Conservation (phyloP, 2,888 invertebrate genomes). For the Seira ritae region DNA sequence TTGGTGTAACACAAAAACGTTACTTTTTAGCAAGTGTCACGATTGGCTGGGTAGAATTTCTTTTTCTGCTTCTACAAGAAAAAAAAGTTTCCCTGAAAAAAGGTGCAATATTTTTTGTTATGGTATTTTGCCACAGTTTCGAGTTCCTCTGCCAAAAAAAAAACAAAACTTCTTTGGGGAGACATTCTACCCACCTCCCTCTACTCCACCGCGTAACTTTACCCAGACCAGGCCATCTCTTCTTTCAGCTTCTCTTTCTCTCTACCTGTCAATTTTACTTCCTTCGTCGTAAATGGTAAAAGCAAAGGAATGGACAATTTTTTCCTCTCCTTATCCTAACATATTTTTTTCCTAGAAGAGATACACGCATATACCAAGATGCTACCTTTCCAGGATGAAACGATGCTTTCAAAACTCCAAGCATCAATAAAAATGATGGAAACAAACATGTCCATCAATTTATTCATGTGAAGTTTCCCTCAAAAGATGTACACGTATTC, state of each 20-base stretch:
- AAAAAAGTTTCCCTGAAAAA: neutral
- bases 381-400: neutral
- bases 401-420: neutral
- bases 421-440: conserved; percentile 14
- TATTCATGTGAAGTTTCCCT: neutral
- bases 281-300: neutral
- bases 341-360: neutral
- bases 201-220: no score
- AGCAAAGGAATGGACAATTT: neutral
- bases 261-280: conserved; percentile 11
- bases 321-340: neutral
- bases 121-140: neutral
- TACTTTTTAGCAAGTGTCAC: neutral
- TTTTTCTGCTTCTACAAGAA: neutral
- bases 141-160: neutral
- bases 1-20: neutral
- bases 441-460: conserved; percentile 6
- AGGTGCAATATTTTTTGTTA: conserved; percentile 8
- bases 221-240: neutral
- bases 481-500: neutral
- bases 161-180: neutral
- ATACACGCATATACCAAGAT: neutral
- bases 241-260: neutral
- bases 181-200: no score
- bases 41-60: conserved; percentile 1